These are phyloP conservation scores for Scomber colias DNA, from an alignment of 2,113 vertebrate species.

Conservation along the genomic window DNA sequence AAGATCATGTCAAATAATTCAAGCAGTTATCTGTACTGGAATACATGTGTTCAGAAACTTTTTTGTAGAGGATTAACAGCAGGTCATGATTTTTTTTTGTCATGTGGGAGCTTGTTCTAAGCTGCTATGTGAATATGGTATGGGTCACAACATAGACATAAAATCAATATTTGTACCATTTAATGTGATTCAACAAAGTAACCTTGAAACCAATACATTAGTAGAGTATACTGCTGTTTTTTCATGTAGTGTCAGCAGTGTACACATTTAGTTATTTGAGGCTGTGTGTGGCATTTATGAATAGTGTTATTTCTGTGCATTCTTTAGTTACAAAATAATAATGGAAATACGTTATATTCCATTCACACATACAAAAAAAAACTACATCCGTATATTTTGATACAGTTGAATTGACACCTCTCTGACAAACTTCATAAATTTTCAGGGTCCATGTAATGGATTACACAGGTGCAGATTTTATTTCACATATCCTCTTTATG, in stretches of 20 bases:
- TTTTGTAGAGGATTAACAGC: not conserved
- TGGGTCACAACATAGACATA: not conserved
- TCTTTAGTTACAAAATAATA: not conserved
- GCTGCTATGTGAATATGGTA: not conserved
- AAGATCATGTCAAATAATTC: not conserved
- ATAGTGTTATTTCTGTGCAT: not conserved
- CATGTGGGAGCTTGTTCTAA: not conserved
- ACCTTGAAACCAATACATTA: not conserved
- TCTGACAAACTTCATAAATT: not conserved
- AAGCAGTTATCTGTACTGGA: not conserved
- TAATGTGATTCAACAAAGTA: not conserved
- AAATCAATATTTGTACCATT: not conserved
- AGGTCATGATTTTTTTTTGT: not conserved
- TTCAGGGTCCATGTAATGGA: not conserved
- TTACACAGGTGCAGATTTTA: not conserved
- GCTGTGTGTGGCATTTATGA: not conserved
- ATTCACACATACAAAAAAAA: not conserved
- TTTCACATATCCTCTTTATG: not conserved
- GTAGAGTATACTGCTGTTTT: not conserved
- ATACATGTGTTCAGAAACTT: not conserved
- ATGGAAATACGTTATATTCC: not conserved
- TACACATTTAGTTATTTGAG: not conserved
- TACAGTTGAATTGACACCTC: not conserved
- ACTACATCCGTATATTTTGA: not conserved
- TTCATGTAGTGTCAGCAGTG: not conserved